A percentile compares a stretch with the other conserved stretches of the same genome.
Evolutionary conservation across 2,888 invertebrate species (phyloP).

Genomic region (Pollenia griseotomentosa): DNA sequence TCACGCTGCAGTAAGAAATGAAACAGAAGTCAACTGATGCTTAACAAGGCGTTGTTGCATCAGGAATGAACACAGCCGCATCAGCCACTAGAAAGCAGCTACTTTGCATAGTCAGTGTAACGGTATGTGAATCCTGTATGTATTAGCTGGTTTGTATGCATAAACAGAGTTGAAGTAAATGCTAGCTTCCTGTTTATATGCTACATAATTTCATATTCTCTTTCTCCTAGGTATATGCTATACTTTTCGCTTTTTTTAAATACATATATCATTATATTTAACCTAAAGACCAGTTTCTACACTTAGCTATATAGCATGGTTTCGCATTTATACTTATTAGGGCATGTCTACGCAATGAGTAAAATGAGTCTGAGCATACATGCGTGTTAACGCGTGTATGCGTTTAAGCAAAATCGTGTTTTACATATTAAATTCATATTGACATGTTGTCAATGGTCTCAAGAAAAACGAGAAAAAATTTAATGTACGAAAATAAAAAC

Average conservation of each 20-base stretch:
- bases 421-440: slow-evolving; percentile 67
- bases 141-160: background rate
- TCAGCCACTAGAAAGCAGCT: background rate
- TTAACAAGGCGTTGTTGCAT: background rate
- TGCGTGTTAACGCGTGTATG: slow-evolving; percentile 10
- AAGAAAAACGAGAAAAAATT: background rate
- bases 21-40: slow-evolving; percentile 5
- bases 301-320: background rate
- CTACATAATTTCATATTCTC: slow-evolving; percentile 8
- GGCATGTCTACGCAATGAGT: background rate
- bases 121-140: slow-evolving; percentile 49
- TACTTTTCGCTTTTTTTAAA: background rate
- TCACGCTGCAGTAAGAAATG: background rate
- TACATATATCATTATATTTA: background rate
- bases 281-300: background rate
- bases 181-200: slow-evolving; percentile 21
- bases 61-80: background rate
- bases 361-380: slow-evolving; percentile 6
- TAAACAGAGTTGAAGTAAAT: slow-evolving; percentile 23
- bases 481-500: slow-evolving; percentile 16
- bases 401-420: slow-evolving; percentile 47
- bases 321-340: slow-evolving; percentile 2
- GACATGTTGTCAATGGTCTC: slow-evolving; percentile 66
- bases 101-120: background rate
- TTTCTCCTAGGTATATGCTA: slow-evolving; percentile 16